phyloP scores from a whole-genome alignment of 2,113 vertebrate genomes.

The Menura novaehollandiae region DNA sequence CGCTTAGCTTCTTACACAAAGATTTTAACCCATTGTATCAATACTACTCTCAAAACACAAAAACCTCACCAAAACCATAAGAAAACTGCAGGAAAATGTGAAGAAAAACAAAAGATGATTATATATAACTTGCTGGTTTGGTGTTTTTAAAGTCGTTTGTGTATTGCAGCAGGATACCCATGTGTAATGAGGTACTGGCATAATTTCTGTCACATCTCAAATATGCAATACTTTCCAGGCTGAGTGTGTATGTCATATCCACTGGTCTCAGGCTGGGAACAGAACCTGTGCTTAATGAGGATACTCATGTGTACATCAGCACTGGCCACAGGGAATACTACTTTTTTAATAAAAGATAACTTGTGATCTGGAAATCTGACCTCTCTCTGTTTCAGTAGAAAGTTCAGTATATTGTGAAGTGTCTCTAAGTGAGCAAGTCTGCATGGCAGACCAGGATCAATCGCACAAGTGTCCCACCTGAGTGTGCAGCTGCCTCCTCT shows the following conservation, averaged over 20 bases:
- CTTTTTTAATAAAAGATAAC: neutral
- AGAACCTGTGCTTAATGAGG: rapidly evolving
- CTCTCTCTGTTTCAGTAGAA: neutral
- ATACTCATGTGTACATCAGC: neutral
- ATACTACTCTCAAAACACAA: neutral
- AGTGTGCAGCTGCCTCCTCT: rapidly evolving
- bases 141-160: neutral
- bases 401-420: neutral
- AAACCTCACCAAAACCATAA: neutral
- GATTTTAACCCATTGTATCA: neutral
- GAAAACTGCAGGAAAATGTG: neutral
- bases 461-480: rapidly evolving
- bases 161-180: neutral
- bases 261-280: neutral
- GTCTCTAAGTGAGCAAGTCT: neutral
- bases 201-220: neutral
- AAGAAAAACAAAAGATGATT: neutral
- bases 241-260: rapidly evolving
- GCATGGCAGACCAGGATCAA: neutral
- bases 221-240: neutral
- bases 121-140: too few relatives aligned
- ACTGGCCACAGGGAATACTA: neutral
- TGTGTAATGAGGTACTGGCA: neutral
- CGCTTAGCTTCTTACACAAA: neutral
- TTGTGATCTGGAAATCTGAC: neutral